Conservation (phyloP, 2,888 invertebrate species). For the Rhagonycha fulva region DNA sequence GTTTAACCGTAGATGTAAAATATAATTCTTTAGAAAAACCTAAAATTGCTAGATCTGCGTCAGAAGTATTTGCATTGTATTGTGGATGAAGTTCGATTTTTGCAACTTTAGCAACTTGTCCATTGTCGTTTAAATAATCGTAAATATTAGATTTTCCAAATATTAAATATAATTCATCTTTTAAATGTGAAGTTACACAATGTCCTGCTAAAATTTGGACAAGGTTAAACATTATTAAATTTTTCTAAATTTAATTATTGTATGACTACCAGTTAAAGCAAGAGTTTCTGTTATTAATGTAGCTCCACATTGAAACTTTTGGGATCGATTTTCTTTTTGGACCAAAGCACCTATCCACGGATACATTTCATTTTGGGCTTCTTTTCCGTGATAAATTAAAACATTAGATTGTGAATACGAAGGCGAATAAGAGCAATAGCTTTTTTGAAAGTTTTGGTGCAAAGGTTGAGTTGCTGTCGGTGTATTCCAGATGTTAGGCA, state of each 20-base stretch:
- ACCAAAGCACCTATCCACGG: slow-evolving; percentile 54
- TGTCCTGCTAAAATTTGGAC: slow-evolving; percentile 45
- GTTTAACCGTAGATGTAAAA: slow-evolving; percentile 61
- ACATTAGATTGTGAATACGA: slow-evolving; percentile 42
- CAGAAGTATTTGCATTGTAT: slow-evolving; percentile 61
- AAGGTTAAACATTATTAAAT: neutral
- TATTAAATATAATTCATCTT: slow-evolving; percentile 13
- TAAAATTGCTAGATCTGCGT: slow-evolving; percentile 63
- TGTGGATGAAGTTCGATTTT: slow-evolving; percentile 60
- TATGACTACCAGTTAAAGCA: slow-evolving; percentile 48
- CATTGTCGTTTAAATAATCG: slow-evolving; percentile 42
- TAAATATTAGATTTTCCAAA: slow-evolving; percentile 44
- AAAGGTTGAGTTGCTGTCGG: neutral
- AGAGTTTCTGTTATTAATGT: slow-evolving; percentile 48
- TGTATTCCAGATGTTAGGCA: neutral
- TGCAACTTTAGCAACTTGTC: slow-evolving; percentile 40
- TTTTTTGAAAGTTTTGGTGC: slow-evolving; percentile 10
- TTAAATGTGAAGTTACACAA: slow-evolving; percentile 36
- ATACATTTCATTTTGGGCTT: slow-evolving; percentile 44
- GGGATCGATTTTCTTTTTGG: slow-evolving; percentile 42
- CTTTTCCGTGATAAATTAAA: slow-evolving; percentile 45
- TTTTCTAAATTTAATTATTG: neutral
- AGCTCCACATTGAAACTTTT: slow-evolving; percentile 51
- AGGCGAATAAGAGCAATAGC: slow-evolving; percentile 40
- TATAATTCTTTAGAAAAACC: slow-evolving; percentile 57